Conservation (phyloP, 2,797 vertebrate species). For the Falco berigora region DNA sequence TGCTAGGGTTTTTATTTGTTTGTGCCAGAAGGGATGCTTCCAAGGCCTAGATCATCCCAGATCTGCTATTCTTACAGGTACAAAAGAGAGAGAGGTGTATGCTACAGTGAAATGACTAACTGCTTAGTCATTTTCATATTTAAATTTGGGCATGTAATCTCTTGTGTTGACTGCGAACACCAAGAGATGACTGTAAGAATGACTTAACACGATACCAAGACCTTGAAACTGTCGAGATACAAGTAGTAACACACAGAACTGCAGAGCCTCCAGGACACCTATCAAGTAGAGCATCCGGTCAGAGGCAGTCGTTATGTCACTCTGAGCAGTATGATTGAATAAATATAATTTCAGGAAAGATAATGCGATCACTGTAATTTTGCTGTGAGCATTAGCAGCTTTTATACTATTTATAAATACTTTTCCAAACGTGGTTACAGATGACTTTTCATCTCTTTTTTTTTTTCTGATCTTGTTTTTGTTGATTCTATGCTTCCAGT, state of each 20-base stretch:
- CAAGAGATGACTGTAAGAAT: not conserved
- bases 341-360: not conserved
- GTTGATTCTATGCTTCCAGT: not conserved
- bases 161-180: not conserved
- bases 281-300: not conserved
- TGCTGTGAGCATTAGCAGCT: not conserved
- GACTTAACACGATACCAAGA: fast-evolving
- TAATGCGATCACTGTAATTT: not conserved
- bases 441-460: not conserved
- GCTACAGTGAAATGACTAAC: not conserved
- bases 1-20: not conserved
- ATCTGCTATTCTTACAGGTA: not conserved
- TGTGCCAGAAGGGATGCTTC: not conserved
- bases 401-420: fast-evolving
- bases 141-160: not conserved
- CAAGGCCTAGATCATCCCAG: not conserved
- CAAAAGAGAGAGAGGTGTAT: not conserved
- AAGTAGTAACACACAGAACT: not conserved
- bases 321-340: not conserved
- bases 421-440: not conserved
- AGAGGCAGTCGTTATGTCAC: not conserved
- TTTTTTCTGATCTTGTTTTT: not conserved
- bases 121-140: not conserved
- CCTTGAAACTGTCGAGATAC: not conserved
- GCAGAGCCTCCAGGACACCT: not conserved